Base-by-base conservation (phyloP, 2,113 vertebrate genomes). In the Hippocampus zosterae region DNA sequence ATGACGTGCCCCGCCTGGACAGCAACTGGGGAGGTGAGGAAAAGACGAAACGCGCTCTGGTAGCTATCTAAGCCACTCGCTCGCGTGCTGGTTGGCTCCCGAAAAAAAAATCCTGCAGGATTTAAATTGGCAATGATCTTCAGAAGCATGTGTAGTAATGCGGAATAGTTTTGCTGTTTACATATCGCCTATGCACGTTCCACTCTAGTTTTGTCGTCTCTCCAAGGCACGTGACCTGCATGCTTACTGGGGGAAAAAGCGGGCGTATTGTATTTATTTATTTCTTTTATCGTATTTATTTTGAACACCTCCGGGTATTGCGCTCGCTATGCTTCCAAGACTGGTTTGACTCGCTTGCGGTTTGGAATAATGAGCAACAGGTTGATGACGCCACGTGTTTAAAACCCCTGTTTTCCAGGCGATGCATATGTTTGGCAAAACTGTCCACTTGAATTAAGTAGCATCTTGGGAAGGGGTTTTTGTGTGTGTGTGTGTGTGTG, bases 11-110 rank as follows among this genome's bases (percentile, higher is more conserved):
- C 41, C 92, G 83, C 0, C 89, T 96, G 92, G 96, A 97, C 90
- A 93, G 80, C 90, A 93, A 81, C 91, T 97, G 96, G 95, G 94
- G 93, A 96, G 97, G 97, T 98, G 79, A 91, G 88, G 75, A 66
- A 12, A 11, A 19, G 66, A 53, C 67, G 52, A 10, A n/a, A 23
- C 62, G 44, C 9, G 19, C 56, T 12, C 8, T 16, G 23, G 66
- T 50, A 57, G 44, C 63, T 68, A 50, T 29, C 5, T 4, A 50
- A 15, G 44, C 59, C 60, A 55, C 52, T 11, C 21, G 52, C 52
- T 11, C 21, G 52, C 52, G 23, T 55, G 21, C 9, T 55, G 52
- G 21, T 55, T 55, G n/a, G 52, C 52, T 55, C 2, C 0, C 52
- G 3, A 55, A n/a, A 55, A n/a, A 23, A 12, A 71, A 69, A 69